Conservation (phyloP, 1,140 invertebrate species). For the Helicoverpa armigera region DNA sequence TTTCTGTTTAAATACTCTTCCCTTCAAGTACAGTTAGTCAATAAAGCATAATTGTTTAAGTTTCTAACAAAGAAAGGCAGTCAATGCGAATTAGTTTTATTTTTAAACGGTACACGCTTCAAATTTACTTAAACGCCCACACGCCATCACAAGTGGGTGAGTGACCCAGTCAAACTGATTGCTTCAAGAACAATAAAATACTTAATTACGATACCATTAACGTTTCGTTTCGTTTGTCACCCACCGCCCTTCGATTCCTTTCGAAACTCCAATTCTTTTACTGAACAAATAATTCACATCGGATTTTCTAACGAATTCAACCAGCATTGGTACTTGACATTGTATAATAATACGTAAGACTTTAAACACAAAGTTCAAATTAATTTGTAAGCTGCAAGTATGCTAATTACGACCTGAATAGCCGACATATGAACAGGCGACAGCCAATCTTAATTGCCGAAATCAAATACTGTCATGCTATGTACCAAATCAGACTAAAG, state of each 20-base stretch:
- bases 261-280: constrained; percentile 15
- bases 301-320: constrained; percentile 26
- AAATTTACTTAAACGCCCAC: constrained; percentile 44
- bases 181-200: constrained; percentile 36
- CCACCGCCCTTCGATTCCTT: constrained; percentile 24
- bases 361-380: constrained; percentile 35
- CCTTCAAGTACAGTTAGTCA: too few relatives aligned
- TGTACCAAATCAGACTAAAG: constrained; percentile 30
- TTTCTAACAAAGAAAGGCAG: neutral
- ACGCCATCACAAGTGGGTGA: constrained; percentile 46
- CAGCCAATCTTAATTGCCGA: constrained; percentile 37
- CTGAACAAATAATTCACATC: constrained; percentile 25
- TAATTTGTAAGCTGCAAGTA: constrained; percentile 21
- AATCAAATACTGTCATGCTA: constrained; percentile 33
- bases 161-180: constrained; percentile 48
- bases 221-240: constrained; percentile 40
- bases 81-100: constrained; percentile 10
- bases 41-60: neutral
- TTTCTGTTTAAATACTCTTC: neutral
- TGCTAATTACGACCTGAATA: constrained; percentile 48
- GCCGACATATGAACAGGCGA: constrained; percentile 31
- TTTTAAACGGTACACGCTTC: constrained; percentile 35
- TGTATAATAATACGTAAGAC: constrained; percentile 8
- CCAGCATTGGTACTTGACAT: neutral
- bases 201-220: constrained; percentile 48